These are phyloP conservation scores for Phrynosoma platyrhinos DNA, from an alignment of 2,113 vertebrate species.

Conservation along the genomic window DNA sequence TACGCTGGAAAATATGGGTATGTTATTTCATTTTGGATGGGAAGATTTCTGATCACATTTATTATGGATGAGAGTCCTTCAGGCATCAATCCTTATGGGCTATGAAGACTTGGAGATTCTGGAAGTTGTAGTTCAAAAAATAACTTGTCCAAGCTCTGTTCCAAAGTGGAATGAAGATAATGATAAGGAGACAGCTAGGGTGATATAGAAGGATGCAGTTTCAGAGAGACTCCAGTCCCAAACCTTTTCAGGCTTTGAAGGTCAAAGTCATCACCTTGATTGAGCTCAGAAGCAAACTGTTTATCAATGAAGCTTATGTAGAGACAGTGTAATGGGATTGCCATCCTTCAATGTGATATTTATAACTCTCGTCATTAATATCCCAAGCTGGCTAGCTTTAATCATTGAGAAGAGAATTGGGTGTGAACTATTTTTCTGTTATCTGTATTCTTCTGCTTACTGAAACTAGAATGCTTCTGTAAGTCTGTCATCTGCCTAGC, in stretches of 20 bases:
- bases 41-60: too few species aligned
- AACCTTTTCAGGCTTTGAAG: background rate
- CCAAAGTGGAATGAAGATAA: background rate
- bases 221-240: background rate
- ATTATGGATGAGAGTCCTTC: too few species aligned
- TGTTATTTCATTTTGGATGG: too few species aligned
- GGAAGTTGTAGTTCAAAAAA: too few species aligned
- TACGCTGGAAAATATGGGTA: too few species aligned
- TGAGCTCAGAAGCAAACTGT: background rate
- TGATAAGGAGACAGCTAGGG: background rate
- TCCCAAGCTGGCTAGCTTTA: background rate
- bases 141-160: too few species aligned
- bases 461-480: background rate
- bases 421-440: background rate
- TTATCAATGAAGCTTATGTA: background rate
- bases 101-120: too few species aligned
- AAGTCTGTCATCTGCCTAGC: background rate
- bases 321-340: background rate
- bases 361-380: background rate
- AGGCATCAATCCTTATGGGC: too few species aligned
- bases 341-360: background rate
- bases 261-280: background rate
- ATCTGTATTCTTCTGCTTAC: background rate
- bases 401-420: background rate
- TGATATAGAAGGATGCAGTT: background rate